Conservation (phyloP, 1,140 invertebrate species). For the Branchinecta lindahli region DNA sequence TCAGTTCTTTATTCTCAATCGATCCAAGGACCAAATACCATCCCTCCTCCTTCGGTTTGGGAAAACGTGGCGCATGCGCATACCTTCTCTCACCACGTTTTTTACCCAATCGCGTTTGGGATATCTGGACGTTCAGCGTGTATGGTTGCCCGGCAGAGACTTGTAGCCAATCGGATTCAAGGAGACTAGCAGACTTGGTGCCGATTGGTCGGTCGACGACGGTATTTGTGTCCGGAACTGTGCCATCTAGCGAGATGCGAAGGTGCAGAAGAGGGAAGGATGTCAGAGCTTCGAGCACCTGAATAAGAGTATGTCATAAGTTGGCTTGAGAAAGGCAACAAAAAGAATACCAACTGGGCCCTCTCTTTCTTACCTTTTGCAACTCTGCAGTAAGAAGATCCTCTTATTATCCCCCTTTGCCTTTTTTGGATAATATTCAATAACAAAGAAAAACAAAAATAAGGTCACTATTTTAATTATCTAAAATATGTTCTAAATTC, state of each 20-base stretch:
- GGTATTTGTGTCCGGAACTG: not conserved
- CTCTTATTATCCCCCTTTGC: no score
- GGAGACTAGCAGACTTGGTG: not conserved
- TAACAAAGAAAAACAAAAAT: no score
- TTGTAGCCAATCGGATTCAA: slow-evolving; percentile 1
- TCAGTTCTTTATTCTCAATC: slow-evolving; percentile 50
- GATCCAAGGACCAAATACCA: slow-evolving; percentile 82
- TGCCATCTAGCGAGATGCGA: not conserved
- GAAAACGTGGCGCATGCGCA: slow-evolving; percentile 65
- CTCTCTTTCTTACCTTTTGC: no score
- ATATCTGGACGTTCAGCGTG: slow-evolving; percentile 40
- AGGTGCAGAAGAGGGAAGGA: not conserved
- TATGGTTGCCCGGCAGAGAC: slow-evolving; percentile 42
- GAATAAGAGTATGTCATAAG: not conserved
- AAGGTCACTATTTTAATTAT: no score
- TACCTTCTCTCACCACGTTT: slow-evolving; percentile 30
- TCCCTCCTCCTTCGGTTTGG: slow-evolving; percentile 84
- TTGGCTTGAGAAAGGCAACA: no score
- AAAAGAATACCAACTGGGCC: no score
- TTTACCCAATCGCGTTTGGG: slow-evolving; percentile 29
- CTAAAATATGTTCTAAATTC: no score
- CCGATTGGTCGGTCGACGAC: not conserved
- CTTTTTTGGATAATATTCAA: no score
- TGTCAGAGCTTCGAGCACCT: not conserved
- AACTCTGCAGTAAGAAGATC: no score